Percentiles rank a stretch among this genome's conserved stretches.
phyloP scores from a whole-genome alignment of 2,797 vertebrate genomes.

The Pseudopleuronectes americanus region DNA sequence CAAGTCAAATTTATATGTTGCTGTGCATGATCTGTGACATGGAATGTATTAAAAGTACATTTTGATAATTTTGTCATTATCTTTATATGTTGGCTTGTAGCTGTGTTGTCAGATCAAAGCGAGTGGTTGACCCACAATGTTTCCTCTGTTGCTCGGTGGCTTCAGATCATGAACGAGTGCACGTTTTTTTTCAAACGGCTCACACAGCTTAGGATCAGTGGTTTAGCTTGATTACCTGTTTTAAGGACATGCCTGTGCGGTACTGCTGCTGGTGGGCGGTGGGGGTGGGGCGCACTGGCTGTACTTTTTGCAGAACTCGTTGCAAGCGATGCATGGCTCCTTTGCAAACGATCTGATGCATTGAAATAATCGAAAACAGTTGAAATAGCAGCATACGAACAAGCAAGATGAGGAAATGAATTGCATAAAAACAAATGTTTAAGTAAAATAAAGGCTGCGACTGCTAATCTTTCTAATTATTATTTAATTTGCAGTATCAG shows the following conservation, averaged over 20 bases:
- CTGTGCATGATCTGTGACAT: neutral
- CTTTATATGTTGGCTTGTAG: conserved; percentile 10
- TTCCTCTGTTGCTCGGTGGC: conserved; percentile 29
- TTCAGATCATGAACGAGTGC: conserved; percentile 64
- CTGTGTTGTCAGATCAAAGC: conserved; percentile 7
- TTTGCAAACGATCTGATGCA: conserved; percentile 6
- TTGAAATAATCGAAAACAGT: neutral
- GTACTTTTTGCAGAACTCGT: conserved; percentile 37
- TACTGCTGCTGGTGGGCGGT: conserved; percentile 18
- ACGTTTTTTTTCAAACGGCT: conserved; percentile 73
- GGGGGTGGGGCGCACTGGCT: conserved; percentile 41
- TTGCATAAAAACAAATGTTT: neutral
- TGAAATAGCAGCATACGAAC: neutral
- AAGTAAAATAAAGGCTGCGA: neutral
- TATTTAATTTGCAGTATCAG: neutral
- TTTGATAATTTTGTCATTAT: conserved; percentile 1
- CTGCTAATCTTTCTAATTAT: neutral
- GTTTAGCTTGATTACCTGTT: conserved; percentile 82
- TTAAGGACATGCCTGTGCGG: conserved; percentile 74
- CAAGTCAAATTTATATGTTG: neutral
- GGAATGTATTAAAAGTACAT: neutral
- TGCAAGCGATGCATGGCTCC: conserved; percentile 19
- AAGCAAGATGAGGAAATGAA: neutral
- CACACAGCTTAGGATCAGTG: conserved; percentile 81
- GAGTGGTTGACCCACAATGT: conserved; percentile 32